Conservation (phyloP, 2,113 vertebrate species). For the Oryzias melastigma region DNA sequence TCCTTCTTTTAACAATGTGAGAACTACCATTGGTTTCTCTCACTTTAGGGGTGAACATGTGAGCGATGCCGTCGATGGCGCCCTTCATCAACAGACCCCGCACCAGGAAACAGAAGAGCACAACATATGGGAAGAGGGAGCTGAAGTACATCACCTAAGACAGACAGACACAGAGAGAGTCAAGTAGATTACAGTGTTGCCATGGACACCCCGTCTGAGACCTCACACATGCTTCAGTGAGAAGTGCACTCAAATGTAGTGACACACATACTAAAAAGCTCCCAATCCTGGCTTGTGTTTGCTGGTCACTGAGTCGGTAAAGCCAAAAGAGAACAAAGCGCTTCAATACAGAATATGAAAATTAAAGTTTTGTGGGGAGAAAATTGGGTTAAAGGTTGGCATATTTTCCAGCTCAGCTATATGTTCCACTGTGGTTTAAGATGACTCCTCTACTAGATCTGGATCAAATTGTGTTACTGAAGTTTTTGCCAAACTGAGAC, state of each 20-base stretch:
- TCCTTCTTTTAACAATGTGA: accelerated
- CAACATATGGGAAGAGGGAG: slow-evolving; percentile 96
- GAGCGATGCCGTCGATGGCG: slow-evolving; percentile 91
- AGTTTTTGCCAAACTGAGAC: slow-evolving; percentile 42
- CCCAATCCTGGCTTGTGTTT: slow-evolving; percentile 29
- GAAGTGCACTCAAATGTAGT: slow-evolving; percentile 13
- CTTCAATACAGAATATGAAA: slow-evolving; percentile 21
- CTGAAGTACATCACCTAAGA: slow-evolving; percentile 99
- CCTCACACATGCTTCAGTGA: slow-evolving; percentile 30
- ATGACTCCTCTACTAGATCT: slow-evolving; percentile 53
- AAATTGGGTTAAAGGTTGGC: slow-evolving; percentile 32
- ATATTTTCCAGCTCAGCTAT: slow-evolving; percentile 29
- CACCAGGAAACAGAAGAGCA: slow-evolving; percentile 97
- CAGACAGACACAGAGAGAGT: slow-evolving; percentile 30
- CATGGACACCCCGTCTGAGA: slow-evolving; percentile 52
- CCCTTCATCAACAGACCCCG: slow-evolving; percentile 90
- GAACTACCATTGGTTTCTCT: slow-evolving; percentile 30
- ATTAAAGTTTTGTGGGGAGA: slow-evolving; percentile 39
- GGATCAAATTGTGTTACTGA: slow-evolving; percentile 52
- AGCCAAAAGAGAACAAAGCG: slow-evolving; percentile 29
- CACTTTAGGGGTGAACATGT: slow-evolving; percentile 99
- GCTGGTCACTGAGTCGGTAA: slow-evolving; percentile 30
- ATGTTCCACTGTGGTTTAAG: slow-evolving; percentile 26
- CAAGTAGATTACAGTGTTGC: slow-evolving; percentile 40
- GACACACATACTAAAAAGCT: slow-evolving; percentile 18